Evolutionary conservation across 2,888 invertebrate genomes (phyloP).

Genomic region (Leptinotarsa rubiginosa): DNA sequence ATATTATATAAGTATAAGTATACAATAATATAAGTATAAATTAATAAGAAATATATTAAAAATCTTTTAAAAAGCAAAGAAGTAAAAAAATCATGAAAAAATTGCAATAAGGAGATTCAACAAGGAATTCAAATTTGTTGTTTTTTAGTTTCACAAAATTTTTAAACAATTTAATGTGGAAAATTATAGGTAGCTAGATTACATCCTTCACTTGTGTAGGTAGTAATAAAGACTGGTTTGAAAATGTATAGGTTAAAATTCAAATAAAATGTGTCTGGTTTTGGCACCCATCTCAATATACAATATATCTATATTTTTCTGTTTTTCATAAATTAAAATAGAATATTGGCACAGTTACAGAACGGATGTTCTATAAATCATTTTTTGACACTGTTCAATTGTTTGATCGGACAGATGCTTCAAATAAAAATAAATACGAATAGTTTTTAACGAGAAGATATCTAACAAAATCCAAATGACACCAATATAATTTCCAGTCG

Average conservation of each 20-base stretch:
- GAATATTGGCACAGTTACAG: conserved; percentile 33
- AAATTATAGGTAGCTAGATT: too few relatives aligned
- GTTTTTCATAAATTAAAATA: conserved; percentile 32
- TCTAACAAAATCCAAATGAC: not conserved
- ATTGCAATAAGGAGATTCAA: too few relatives aligned
- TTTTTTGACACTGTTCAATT: conserved; percentile 32
- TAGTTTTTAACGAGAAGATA: too few relatives aligned
- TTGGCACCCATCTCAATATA: not conserved
- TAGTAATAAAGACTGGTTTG: not conserved
- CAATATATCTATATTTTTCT: conserved; percentile 25
- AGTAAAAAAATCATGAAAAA: too few relatives aligned
- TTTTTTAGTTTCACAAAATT: too few relatives aligned
- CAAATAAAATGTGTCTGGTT: not conserved
- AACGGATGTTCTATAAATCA: conserved; percentile 35
- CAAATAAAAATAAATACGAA: not conserved
- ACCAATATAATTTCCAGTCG: not conserved
- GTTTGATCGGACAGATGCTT: conserved; percentile 5
- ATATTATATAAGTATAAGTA: too few relatives aligned
- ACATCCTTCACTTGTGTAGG: too few relatives aligned
- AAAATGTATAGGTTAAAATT: not conserved
- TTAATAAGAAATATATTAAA: too few relatives aligned
- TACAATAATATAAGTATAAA: too few relatives aligned
- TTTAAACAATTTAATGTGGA: too few relatives aligned
- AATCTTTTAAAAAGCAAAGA: too few relatives aligned
- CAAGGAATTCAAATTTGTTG: too few relatives aligned